These are phyloP conservation scores for Poeciliopsis turrubarensis DNA, from an alignment of 2,113 vertebrate genomes.

Conservation along the genomic window DNA sequence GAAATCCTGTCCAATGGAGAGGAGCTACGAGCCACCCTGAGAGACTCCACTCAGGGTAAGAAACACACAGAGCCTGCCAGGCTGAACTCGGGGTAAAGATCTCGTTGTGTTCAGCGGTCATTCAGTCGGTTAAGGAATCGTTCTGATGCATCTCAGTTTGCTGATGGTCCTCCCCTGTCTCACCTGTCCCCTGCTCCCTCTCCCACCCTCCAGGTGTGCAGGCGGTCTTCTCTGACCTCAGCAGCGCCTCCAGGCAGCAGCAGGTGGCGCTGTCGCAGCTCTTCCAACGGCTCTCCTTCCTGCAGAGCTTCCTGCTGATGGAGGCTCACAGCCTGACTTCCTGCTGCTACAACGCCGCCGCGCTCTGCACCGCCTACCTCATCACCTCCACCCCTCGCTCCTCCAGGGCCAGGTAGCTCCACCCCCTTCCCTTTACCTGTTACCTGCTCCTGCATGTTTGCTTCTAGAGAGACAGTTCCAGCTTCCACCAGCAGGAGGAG, in stretches of 20 bases:
- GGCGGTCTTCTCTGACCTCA: slow-evolving; percentile 78
- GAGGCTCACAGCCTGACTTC: slow-evolving; percentile 82
- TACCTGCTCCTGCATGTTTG: not conserved
- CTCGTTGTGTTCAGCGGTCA: not conserved
- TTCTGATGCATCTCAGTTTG: not conserved
- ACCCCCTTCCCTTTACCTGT: slow-evolving; percentile 5
- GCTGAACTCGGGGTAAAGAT: not conserved
- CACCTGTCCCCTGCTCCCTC: no score
- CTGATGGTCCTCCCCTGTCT: not conserved
- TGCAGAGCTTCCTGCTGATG: slow-evolving; percentile 83
- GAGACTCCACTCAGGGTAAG: slow-evolving; percentile 80
- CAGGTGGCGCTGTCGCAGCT: slow-evolving; percentile 81
- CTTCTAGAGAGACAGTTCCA: not conserved
- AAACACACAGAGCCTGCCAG: not conserved
- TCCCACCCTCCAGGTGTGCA: slow-evolving; percentile 66
- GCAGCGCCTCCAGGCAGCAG: slow-evolving; percentile 77
- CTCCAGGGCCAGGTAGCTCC: slow-evolving; percentile 78
- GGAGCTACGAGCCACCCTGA: slow-evolving; percentile 76
- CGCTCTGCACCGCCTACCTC: slow-evolving; percentile 72
- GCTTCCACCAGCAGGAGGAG: not conserved
- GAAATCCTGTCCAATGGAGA: slow-evolving; percentile 81
- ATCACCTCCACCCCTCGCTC: slow-evolving; percentile 80
- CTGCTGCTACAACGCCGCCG: slow-evolving; percentile 79
- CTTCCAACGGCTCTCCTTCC: slow-evolving; percentile 81
- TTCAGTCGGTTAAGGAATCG: not conserved